Conservation (phyloP, 2,888 invertebrate species). For the Andrena bucephala region DNA sequence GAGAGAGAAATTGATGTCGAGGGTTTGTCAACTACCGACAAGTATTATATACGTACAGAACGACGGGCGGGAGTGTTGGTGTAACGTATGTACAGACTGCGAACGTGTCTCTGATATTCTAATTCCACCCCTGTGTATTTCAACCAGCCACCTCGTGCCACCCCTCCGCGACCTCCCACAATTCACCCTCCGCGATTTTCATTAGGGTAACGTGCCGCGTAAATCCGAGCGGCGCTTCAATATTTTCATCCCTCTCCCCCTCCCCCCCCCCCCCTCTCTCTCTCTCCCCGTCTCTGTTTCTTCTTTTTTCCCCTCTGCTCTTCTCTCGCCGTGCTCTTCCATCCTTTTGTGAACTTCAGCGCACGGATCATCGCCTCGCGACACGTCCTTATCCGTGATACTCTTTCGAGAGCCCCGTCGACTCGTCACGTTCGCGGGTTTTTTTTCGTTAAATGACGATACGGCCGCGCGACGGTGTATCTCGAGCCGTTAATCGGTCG, state of each 20-base stretch:
- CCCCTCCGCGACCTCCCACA: conserved; percentile 44
- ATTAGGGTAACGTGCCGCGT: conserved; percentile 80
- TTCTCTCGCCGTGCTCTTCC: conserved; percentile 18
- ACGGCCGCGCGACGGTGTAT: not conserved
- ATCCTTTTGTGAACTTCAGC: conserved; percentile 58
- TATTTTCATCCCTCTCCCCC: conserved; percentile 41
- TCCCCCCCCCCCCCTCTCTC: not conserved
- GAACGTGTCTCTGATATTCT: conserved; percentile 77
- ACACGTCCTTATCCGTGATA: conserved; percentile 47
- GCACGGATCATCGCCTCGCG: conserved; percentile 72
- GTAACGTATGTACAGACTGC: conserved; percentile 58
- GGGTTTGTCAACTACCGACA: conserved; percentile 82
- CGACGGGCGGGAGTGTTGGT: conserved; percentile 50
- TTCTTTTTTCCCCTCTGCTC: not conserved
- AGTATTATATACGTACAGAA: conserved; percentile 78
- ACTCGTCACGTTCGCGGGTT: conserved; percentile 42
- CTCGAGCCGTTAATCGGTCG: conserved; percentile 13
- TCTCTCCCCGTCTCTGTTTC: conserved; percentile 46
- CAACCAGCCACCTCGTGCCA: conserved; percentile 45
- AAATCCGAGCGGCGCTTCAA: conserved; percentile 73
- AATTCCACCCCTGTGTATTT: conserved; percentile 75
- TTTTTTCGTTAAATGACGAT: conserved; percentile 11
- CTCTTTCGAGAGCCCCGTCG: conserved; percentile 17
- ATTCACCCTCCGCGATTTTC: conserved; percentile 78
- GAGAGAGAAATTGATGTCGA: conserved; percentile 81